Conservation (phyloP, 2,113 vertebrate species). For the Calypte anna region DNA sequence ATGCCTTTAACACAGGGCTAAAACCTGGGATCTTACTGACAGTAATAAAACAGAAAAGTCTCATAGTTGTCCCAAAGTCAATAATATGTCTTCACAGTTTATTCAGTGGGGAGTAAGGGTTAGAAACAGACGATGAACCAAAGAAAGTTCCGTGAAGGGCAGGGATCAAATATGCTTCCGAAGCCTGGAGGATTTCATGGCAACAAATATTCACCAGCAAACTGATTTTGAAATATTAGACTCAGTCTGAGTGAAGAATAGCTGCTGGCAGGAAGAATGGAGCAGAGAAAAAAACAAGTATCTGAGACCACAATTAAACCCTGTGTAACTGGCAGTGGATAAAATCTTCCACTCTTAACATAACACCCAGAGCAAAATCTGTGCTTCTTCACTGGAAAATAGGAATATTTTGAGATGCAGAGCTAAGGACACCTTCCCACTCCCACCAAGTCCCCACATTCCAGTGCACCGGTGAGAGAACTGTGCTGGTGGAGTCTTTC, state of each 20-base stretch:
- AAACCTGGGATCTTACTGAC: background rate
- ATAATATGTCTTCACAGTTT: background rate
- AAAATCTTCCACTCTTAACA: background rate
- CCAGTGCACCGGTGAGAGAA: background rate
- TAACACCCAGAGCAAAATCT: background rate
- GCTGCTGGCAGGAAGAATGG: background rate
- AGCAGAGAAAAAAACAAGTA: background rate
- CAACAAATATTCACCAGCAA: background rate
- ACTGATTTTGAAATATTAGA: background rate
- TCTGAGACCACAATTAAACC: background rate
- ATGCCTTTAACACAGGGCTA: background rate
- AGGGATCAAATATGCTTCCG: background rate
- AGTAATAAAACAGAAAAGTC: background rate
- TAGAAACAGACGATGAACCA: background rate
- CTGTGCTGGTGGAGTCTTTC: background rate
- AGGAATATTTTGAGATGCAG: background rate
- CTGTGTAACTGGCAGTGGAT: background rate
- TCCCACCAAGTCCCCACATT: rapidly evolving
- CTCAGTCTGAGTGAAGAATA: background rate
- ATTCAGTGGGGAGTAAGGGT: background rate
- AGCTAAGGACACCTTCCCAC: background rate
- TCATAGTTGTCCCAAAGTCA: background rate
- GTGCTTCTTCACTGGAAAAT: background rate
- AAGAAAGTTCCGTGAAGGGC: background rate
- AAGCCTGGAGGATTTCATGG: background rate